A percentile compares a stretch with the other conserved stretches of the same genome.
phyloP scores from a whole-genome alignment of 2,797 vertebrate genomes.

The Myioborus miniatus region DNA sequence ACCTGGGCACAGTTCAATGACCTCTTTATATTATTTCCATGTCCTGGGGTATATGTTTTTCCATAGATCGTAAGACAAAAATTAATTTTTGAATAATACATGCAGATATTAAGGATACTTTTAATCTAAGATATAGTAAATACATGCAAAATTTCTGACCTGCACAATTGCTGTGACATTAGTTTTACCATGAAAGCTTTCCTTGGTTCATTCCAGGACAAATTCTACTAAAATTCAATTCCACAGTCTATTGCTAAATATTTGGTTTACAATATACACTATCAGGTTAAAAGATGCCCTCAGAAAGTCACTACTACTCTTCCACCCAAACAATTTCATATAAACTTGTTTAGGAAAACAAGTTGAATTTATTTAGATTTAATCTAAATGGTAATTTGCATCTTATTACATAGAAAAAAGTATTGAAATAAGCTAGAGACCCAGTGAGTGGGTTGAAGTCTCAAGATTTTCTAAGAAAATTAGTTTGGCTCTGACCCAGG shows the following conservation, averaged over 20 bases:
- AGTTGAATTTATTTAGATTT: background rate
- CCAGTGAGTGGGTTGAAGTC: background rate
- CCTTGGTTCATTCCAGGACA: background rate
- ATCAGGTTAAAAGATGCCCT: background rate
- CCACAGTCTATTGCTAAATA: background rate
- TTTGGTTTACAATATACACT: background rate
- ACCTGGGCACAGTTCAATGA: background rate
- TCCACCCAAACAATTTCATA: background rate
- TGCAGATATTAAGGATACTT: background rate
- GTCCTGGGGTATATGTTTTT: background rate
- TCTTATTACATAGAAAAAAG: background rate
- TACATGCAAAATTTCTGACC: background rate
- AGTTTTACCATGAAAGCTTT: background rate
- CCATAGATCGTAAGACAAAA: background rate
- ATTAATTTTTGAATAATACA: background rate
- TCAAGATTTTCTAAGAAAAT: background rate
- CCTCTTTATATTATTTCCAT: background rate
- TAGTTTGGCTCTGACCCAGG: background rate
- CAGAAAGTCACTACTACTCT: background rate
- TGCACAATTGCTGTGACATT: background rate
- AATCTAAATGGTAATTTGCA: background rate
- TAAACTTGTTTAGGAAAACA: background rate
- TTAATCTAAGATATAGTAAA: background rate
- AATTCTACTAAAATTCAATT: background rate
- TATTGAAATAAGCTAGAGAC: background rate